Base-by-base conservation (phyloP, 2,113 vertebrate species). In the Coracopsis vasa region DNA sequence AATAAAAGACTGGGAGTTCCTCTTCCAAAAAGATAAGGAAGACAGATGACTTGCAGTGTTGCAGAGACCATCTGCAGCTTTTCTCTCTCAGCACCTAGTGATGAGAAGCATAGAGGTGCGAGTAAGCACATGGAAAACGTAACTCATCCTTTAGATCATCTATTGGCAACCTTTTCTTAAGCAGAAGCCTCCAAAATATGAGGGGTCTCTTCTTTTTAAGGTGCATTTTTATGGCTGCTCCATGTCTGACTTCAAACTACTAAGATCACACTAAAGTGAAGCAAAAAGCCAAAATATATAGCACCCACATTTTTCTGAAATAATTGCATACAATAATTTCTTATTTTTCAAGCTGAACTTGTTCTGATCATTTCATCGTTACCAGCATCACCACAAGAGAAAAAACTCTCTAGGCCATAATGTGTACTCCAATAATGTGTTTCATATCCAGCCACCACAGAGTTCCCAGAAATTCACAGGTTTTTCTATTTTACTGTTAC, bases 21-120 rank as follows among this genome's bases (percentile, higher is more conserved):
- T 73, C 53, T 86, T 81, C 81, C 77, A 78, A 45, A 28, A 41
- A 73, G 90, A 94, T 86, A 86, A 92, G 71, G 81, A 35, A 72
- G 45, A 67, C 86, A 92, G 88, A 79, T 86, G 81, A 72, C 33
- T 51, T 44, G 23, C 64, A 48, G 62, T 4, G 42, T 11, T 51
- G 29, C 45, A 31, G 70, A 39, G 70, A 89, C 0, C 7, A 81
- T 66, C 45, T 67, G 41, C 75, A 72, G 86, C 75, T 90, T 81
- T 81, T 50, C 58, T 44, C 73, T 41, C 71, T 33, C 56, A 23
- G 44, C 21, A 29, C 35, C 27, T 3, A 20, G 35, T 12, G 85
- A 65, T 14, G 89, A 92, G 80, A 81, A 77, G 70, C 74, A 67
- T 1, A 48, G 74, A 50, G 74, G 50, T 48, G 17, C 0, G 0